Evolutionary conservation across 2,113 vertebrate genomes (phyloP).

Genomic region (Ranitomeya variabilis): DNA sequence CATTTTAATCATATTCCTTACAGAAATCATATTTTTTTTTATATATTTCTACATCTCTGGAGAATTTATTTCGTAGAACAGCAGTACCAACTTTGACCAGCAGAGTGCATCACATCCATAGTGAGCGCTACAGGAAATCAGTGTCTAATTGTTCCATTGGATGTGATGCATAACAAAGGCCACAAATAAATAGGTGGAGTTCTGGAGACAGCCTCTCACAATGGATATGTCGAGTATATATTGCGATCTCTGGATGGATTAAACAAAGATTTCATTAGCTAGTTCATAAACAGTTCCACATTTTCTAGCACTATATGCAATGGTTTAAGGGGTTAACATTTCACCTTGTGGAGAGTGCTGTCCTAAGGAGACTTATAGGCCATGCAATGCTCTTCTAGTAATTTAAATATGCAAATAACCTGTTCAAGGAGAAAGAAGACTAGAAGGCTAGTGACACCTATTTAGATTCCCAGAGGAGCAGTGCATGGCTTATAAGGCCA

Average conservation of each 20-base stretch:
- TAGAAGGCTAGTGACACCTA: too few species aligned
- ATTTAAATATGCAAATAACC: too few species aligned
- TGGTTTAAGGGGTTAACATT: too few species aligned
- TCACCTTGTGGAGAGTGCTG: too few species aligned
- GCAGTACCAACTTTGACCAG: slow-evolving; percentile 24
- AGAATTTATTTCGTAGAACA: neutral
- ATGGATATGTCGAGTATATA: neutral
- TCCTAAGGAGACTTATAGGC: too few species aligned
- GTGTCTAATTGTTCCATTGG: slow-evolving; percentile 24
- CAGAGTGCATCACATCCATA: slow-evolving; percentile 43
- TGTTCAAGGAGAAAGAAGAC: too few species aligned
- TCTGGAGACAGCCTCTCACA: neutral
- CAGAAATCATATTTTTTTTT: neutral
- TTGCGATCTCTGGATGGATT: neutral
- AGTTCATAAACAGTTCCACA: neutral
- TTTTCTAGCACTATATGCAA: neutral
- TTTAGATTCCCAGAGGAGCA: too few species aligned
- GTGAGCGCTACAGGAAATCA: neutral
- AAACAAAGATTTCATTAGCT: neutral
- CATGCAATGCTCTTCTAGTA: too few species aligned
- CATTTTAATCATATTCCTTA: too few species aligned
- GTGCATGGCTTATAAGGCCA: too few species aligned
- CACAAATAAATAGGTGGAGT: slow-evolving; percentile 20
- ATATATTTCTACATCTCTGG: neutral
- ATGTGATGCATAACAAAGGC: slow-evolving; percentile 38